phyloP scores from a whole-genome alignment of 2,113 vertebrate species.

The Odocoileus hemionus region DNA sequence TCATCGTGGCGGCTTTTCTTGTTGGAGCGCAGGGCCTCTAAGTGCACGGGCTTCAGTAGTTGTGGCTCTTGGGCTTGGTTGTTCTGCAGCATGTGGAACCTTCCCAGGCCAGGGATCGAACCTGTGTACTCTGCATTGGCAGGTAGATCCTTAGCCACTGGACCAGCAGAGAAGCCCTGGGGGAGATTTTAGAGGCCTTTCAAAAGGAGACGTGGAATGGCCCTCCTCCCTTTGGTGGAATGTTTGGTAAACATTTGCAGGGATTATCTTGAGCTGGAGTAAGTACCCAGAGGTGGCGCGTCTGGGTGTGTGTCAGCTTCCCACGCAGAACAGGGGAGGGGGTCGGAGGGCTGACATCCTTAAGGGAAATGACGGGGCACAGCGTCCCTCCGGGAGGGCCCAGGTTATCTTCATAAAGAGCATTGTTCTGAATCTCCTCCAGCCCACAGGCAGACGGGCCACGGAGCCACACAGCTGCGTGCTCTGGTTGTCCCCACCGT shows the following conservation, averaged over 20 bases:
- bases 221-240: too few species aligned
- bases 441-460: neutral
- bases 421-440: neutral
- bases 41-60: neutral
- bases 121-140: neutral
- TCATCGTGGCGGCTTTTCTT: rapidly evolving
- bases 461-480: neutral
- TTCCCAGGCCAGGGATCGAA: neutral
- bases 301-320: neutral
- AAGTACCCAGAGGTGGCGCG: rapidly evolving
- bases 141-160: neutral
- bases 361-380: rapidly evolving
- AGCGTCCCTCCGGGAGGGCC: rapidly evolving
- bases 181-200: neutral
- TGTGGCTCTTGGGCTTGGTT: neutral
- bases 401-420: neutral
- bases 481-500: neutral
- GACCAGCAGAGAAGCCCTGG: neutral
- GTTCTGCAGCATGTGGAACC: neutral
- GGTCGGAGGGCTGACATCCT: rapidly evolving
- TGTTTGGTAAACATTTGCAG: neutral
- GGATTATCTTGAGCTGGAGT: rapidly evolving
- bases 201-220: neutral
- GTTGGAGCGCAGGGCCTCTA: neutral
- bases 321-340: rapidly evolving